Percentiles rank a stretch among this genome's conserved stretches.
These are phyloP conservation scores for Clytia hemisphaerica DNA, from an alignment of 30 jellyfish, hydroid and myxozoan species.

Conservation along the genomic window DNA sequence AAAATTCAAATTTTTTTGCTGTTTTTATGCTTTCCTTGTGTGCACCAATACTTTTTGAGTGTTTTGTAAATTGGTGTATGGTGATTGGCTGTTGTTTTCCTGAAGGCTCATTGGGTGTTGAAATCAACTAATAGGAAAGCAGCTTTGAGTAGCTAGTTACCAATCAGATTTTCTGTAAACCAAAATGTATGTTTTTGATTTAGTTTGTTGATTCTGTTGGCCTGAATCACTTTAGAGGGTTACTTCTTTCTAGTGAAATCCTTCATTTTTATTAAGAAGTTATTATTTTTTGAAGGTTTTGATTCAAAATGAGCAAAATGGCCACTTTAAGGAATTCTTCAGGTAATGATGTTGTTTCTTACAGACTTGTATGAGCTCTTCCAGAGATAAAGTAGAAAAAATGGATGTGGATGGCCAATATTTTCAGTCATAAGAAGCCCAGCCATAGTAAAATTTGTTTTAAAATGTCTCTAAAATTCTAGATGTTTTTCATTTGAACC, in stretches of 20 bases:
- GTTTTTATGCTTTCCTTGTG: not conserved
- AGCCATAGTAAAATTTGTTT: too few relatives aligned
- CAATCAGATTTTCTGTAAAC: not conserved
- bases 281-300: too few relatives aligned
- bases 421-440: too few relatives aligned
- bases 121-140: conserved; percentile 14
- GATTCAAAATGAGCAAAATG: too few relatives aligned
- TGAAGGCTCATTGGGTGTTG: conserved; percentile 19
- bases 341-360: too few relatives aligned
- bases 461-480: too few relatives aligned
- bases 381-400: too few relatives aligned
- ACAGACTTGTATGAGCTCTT: too few relatives aligned
- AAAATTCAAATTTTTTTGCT: not conserved
- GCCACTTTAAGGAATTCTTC: too few relatives aligned
- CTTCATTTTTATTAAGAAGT: not conserved
- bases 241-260: not conserved
- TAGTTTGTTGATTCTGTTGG: not conserved
- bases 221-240: not conserved
- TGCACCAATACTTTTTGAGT: not conserved
- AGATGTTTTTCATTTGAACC: too few relatives aligned
- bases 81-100: conserved; percentile 21
- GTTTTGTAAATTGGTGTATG: not conserved
- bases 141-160: conserved; percentile 1
- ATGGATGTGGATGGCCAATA: too few relatives aligned
- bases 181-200: not conserved